Evolutionary conservation across 2,888 invertebrate genomes (phyloP).

Genomic region (Synergus umbraculus): DNA sequence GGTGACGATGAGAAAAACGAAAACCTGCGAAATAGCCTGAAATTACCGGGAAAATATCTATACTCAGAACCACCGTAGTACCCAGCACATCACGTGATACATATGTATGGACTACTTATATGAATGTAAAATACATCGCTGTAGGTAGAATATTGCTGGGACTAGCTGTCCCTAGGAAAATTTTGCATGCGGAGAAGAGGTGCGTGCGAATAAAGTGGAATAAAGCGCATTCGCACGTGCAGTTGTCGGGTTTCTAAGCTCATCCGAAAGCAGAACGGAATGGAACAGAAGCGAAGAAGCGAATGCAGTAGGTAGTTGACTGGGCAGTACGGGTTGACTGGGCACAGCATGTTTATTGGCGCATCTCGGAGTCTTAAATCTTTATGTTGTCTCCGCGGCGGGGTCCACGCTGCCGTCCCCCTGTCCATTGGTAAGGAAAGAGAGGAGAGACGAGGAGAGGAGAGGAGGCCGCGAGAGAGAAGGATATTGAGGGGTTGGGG

Average conservation of each 20-base stretch:
- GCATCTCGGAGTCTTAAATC: conserved; percentile 77
- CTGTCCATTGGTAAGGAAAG: conserved; percentile 42
- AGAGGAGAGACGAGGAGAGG: conserved; percentile 32
- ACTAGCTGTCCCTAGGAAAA: conserved; percentile 36
- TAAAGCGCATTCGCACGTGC: conserved; percentile 50
- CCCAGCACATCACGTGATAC: neutral
- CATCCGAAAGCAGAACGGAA: conserved; percentile 57
- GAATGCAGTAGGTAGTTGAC: conserved; percentile 60
- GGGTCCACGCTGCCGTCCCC: conserved; percentile 62
- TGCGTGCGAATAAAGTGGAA: conserved; percentile 32
- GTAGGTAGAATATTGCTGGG: neutral
- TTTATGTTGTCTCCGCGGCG: conserved; percentile 77
- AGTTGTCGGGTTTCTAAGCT: conserved; percentile 51
- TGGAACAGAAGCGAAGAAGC: conserved; percentile 72
- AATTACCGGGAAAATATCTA: neutral
- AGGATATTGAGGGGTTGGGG: conserved; percentile 54
- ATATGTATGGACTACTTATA: conserved; percentile 21
- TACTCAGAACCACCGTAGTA: neutral
- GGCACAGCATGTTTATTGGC: conserved; percentile 77
- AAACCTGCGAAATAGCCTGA: too few species aligned
- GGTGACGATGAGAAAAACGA: too few species aligned
- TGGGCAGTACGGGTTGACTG: conserved; percentile 68
- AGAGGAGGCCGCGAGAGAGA: conserved; percentile 51
- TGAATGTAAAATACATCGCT: conserved; percentile 20
- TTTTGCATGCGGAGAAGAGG: conserved; percentile 11